These are phyloP conservation scores for Hypocryptadius cinnamomeus DNA, from an alignment of 2,113 vertebrate species.

Conservation along the genomic window DNA sequence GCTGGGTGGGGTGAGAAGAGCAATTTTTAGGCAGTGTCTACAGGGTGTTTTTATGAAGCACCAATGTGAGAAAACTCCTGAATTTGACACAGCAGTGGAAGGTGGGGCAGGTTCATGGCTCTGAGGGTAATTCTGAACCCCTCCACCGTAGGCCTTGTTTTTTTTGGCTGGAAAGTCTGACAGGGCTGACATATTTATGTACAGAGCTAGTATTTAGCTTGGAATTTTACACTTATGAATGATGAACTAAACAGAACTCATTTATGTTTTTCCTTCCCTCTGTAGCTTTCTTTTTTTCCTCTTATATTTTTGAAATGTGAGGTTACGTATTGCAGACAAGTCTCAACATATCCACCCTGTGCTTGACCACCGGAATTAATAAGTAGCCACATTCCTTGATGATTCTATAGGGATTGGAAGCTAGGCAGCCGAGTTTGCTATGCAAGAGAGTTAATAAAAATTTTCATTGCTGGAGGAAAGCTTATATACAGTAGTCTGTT, in stretches of 20 bases:
- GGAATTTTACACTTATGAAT: conserved; percentile 71
- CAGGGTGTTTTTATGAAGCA: not conserved
- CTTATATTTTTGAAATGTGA: conserved; percentile 25
- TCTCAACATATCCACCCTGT: conserved; percentile 39
- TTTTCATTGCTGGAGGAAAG: conserved; percentile 71
- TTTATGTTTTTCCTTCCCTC: conserved; percentile 40
- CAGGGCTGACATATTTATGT: conserved; percentile 69
- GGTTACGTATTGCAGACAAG: conserved; percentile 49
- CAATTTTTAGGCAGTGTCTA: not conserved
- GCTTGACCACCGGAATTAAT: conserved; percentile 65
- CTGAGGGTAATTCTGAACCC: conserved; percentile 45
- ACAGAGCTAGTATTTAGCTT: conserved; percentile 66
- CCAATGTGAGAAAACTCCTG: conserved; percentile 3
- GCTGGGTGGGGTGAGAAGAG: not conserved
- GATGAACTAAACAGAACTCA: conserved; percentile 66
- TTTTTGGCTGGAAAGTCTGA: conserved; percentile 59
- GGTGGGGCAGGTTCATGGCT: conserved; percentile 22
- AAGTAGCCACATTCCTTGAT: conserved; percentile 64
- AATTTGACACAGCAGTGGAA: conserved; percentile 1
- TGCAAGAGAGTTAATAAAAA: conserved; percentile 70
- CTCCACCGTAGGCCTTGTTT: conserved; percentile 41
- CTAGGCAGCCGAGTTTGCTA: conserved; percentile 50
- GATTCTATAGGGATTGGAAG: conserved; percentile 51
- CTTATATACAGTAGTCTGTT: conserved; percentile 79
- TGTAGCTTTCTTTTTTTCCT: not conserved